Base-by-base conservation (phyloP, 2,888 invertebrate species). In the Phalera bucephala region DNA sequence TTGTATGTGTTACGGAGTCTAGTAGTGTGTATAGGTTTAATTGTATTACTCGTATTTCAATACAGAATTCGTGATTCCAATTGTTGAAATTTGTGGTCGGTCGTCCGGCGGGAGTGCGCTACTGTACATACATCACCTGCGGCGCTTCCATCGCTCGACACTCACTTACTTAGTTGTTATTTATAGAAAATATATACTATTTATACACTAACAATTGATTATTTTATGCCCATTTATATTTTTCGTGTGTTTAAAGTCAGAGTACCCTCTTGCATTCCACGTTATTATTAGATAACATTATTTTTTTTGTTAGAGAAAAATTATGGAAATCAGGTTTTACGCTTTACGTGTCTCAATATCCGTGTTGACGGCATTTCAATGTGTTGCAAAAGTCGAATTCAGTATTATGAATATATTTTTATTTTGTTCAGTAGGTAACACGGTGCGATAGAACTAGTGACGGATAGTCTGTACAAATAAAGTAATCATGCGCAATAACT, bases 241-340 rank as follows among this genome's bases (percentile, higher is more conserved):
- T 72, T 58, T 47, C 59, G 57, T 66, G 67, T 53, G 53, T 50
- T 33, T 40, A 45, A 46, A 45, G 60, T 68, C 62, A 54, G 64
- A 65, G 64, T 64, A 70, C 66, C 81, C 80, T 76, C 72, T 80
- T 85, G 87, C 87, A 88, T 88, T 88, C 88, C 87, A 86, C 76
- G 67, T 73, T 79, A 66, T 61, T 68, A 67, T 77, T 78, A 80
- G 72, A 60, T 64, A 60, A 62, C 45, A 52, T 57, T 52, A 55
- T 43, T 46, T 40, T 50, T 47, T 40, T 50, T 51, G 46, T 54
- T 52, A 36, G 10, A 39, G 34, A 45, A 45, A 43, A 40, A 35
- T 30, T n/a, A n/a, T n/a, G n/a, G 13, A 51, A 56, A 59, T 52
- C 49, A 57, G 54, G 54, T 54, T 62, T 58, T 46, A 58, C 53